Base-by-base conservation (phyloP, 2,888 invertebrate species). In the Hirudinaria manillensis region DNA sequence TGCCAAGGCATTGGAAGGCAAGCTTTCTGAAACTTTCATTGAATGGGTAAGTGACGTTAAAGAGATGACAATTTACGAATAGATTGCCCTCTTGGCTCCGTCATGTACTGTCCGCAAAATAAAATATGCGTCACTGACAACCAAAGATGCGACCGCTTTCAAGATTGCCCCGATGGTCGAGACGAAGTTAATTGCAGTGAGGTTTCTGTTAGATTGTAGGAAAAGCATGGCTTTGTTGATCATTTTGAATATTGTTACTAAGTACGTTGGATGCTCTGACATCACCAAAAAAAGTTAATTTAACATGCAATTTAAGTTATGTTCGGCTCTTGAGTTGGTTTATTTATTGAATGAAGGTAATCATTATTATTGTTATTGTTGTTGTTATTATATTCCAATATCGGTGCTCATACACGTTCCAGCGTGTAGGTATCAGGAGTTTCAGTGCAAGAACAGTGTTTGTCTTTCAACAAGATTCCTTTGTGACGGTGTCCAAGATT, bases 161-260 rank as follows among this genome's bases (percentile, higher is more conserved):
- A 75, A 51, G 75, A 75, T 45, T 75, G 75, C 51, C 72, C 75
- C 24, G 75, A 75, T 24, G 75, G 72, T 61, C 36, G 65, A 16
- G 75, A 75, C 53, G 75, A 75, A 66, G 72, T 24, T n/a, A 72
- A 75, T 38, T 75, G 75, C 72, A 36, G 75, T 75, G 36, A 75
- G 45, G 24, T 65, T 10, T 34, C 19, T 68, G 3, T n/a, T 10
- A 68, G 7, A 34, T 34, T 27, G 21, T 29, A 36, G 24, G 19
- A 10, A 45, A 19, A 36, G 13, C n/a, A n/a, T n/a, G n/a, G n/a
- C n/a, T n/a, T n/a, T n/a, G n/a, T n/a, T n/a, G n/a, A n/a, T n/a
- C n/a, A n/a, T n/a, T n/a, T n/a, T n/a, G n/a, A n/a, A n/a, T n/a
- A n/a, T n/a, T n/a, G n/a, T n/a, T n/a, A n/a, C 45, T 7, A 10